Base-by-base conservation (phyloP, 2,888 invertebrate species). In the Cotesia congregata region DNA sequence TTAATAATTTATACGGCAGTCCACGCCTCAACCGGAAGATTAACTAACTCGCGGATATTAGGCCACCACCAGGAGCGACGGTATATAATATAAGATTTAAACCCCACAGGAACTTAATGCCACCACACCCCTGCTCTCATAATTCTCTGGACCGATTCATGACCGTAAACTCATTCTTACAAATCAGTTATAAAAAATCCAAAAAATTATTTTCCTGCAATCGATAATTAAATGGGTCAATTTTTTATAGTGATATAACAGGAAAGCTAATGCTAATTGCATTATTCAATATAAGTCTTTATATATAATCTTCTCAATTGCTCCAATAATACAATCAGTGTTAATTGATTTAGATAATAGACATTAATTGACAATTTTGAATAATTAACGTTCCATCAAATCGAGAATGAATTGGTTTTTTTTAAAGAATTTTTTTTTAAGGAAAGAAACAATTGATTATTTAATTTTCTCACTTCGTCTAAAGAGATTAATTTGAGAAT, bases 11-110 rank as follows among this genome's bases (percentile, higher is more conserved):
- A 79, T 79, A 75, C 71, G 74, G 50, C 17, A n/a, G 65, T 71
- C 76, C 61, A 61, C 76, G 75, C 76, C 71, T 71, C 61, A 67
- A 78, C 78, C 79, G 77, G 74, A 79, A 81, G 80, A 80, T 80
- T 79, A 82, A 81, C 79, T 81, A 80, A 82, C 79, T 82, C 77
- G 77, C 78, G 79, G 80, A 82, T 80, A 82, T 81, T 79, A 78
- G 78, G 71, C 67, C 67, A 76, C 72, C 74, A 50, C 50, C 50
- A 50, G 50, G 50, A 50, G 2, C 50, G 30, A 73, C 72, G 72
- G 72, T 73, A 73, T 39, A 65, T 67, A 61, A 61, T 40, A 61
- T 73, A 79, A 80, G 79, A 82, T 82, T 81, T 78, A 80, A 75
- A 78, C 67, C 60, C 80, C 80, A 67, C 75, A 76, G 78, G 78